A percentile compares a stretch with the other conserved stretches of the same genome.
Evolutionary conservation across 1,140 invertebrate genomes (phyloP).

Genomic region (Wasmannia auropunctata): DNA sequence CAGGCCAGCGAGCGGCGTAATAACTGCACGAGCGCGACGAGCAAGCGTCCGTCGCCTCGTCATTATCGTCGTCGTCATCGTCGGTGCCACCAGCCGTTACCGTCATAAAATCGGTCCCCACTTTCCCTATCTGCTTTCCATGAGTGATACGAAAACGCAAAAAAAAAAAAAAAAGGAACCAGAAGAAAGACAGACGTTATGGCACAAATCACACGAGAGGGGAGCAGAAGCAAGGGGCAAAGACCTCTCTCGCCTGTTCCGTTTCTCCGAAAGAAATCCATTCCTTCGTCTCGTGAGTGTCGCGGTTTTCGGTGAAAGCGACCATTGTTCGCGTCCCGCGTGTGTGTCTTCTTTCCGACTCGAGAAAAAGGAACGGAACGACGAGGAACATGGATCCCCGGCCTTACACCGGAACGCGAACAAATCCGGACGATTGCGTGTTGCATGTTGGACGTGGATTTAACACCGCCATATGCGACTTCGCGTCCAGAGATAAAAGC

Average conservation of each 20-base stretch:
- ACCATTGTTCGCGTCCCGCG: slow-evolving; percentile 62
- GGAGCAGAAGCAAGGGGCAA: slow-evolving; percentile 59
- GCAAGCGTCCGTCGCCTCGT: background rate
- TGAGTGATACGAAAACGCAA: background rate
- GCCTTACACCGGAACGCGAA: slow-evolving; percentile 12
- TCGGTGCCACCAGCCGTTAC: background rate
- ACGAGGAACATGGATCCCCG: background rate
- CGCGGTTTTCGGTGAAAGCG: slow-evolving; percentile 69
- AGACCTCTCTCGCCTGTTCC: slow-evolving; percentile 58
- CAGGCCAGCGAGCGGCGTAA: slow-evolving; percentile 79
- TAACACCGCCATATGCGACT: background rate
- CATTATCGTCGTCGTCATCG: background rate
- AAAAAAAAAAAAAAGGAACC: background rate
- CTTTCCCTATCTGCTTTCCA: background rate
- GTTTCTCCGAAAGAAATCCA: background rate
- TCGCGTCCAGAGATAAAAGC: background rate
- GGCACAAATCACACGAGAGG: background rate
- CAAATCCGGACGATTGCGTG: background rate
- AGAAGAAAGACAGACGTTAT: background rate
- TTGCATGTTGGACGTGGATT: slow-evolving; percentile 6
- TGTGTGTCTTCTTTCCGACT: background rate
- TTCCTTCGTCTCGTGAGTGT: slow-evolving; percentile 30
- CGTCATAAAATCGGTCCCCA: background rate
- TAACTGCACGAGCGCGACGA: slow-evolving; percentile 67
- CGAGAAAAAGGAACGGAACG: slow-evolving; percentile 18